These are phyloP conservation scores for Chloroclystis v-ata DNA, from an alignment of 2,888 invertebrate genomes.

Conservation along the genomic window DNA sequence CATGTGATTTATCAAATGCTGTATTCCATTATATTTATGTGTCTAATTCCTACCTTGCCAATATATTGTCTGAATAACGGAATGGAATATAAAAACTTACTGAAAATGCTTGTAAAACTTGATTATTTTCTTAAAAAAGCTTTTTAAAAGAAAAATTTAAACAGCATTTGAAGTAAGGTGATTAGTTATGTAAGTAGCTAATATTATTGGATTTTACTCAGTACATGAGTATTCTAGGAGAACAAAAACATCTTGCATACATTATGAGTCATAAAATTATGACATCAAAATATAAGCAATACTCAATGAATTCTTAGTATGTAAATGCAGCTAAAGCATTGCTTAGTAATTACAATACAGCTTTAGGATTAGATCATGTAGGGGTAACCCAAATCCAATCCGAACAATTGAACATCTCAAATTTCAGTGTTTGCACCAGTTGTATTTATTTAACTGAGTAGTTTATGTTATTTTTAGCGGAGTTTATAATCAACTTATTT, in stretches of 20 bases:
- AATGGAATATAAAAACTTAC: constrained; percentile 34
- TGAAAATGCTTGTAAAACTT: neutral
- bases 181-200: constrained; percentile 61
- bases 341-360: constrained; percentile 27
- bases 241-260: constrained; percentile 28
- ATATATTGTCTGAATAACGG: constrained; percentile 69
- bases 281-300: constrained; percentile 28
- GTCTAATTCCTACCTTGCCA: constrained; percentile 19
- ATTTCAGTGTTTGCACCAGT: constrained; percentile 17
- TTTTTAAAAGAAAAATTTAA: neutral
- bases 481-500: neutral
- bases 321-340: constrained; percentile 32
- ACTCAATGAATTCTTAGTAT: constrained; percentile 23
- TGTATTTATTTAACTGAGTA: constrained; percentile 15
- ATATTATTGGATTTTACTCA: constrained; percentile 35
- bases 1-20: neutral
- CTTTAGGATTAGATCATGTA: constrained; percentile 22
- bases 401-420: constrained; percentile 13
- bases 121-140: neutral
- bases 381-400: constrained; percentile 10
- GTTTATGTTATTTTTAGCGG: constrained; percentile 6
- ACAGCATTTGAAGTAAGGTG: constrained; percentile 2
- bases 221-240: constrained; percentile 24
- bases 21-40: constrained; percentile 3
- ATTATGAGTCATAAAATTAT: constrained; percentile 24